Evolutionary conservation across 2,888 invertebrate genomes (phyloP), one percentile per base, ranked within the genome.

Genomic region (Polydrusus cervinus): DNA sequence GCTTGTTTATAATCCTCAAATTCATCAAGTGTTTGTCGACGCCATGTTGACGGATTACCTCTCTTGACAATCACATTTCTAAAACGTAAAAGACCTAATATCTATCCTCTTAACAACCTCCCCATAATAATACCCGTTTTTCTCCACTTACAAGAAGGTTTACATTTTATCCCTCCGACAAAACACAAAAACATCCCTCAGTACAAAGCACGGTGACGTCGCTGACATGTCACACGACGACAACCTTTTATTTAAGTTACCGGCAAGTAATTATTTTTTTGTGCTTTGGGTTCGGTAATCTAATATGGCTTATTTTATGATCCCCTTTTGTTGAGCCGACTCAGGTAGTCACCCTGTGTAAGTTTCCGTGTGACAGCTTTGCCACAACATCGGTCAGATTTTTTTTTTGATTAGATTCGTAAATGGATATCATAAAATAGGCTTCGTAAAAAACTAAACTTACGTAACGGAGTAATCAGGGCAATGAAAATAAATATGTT

Each of bases 251-350:
- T 73, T 67, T 67, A 57, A 25, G 67, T 67, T 61, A 51, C 67
- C 73, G 61, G 61, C 18, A 51, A 73, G 73, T 73, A 73, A 73
- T 73, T 73, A 73, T 73, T 67, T 73, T 72, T 71, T 65, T 65
- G 67, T 45, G 34, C 73, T 55, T 61, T 30, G 38, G 62, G 61
- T 5, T 38, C 16, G 61, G 73, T 73, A 73, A 73, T 73, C 73
- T 57, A 73, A 73, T 73, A 66, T 57, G 67, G 57, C 73, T 61
- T 65, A 73, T 73, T 73, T 73, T 47, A 73, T n/a, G n/a, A n/a
- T 67, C 67, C 45, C 38, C 66, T 64, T 73, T 73, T 73, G 73
- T 73, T 20, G 25, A 57, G 49, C 67, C 67, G 73, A 67, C 67
- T 61, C 67, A 73, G 73, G 73, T 73, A 73, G 67, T 73, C 73